phyloP scores from a whole-genome alignment of 2,888 invertebrate species.

The Drosophila barbarae region DNA sequence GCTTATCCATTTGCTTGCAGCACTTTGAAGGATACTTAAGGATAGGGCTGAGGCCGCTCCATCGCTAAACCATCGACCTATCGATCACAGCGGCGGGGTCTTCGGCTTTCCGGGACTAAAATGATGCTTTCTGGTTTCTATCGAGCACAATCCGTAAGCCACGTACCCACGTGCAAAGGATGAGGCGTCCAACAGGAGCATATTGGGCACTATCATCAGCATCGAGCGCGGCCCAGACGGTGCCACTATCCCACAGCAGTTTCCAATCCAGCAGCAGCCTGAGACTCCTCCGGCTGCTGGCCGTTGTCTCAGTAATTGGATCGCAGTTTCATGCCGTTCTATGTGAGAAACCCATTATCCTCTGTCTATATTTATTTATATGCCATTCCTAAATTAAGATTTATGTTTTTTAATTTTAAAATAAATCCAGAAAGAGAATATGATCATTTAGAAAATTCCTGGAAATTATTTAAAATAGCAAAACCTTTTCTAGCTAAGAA shows the following conservation, averaged over 20 bases:
- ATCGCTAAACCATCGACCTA: constrained; percentile 4
- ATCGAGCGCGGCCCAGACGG: constrained; percentile 47
- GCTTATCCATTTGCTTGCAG: not conserved
- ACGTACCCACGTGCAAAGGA: constrained; percentile 72
- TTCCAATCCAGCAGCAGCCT: constrained; percentile 21
- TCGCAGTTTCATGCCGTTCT: constrained; percentile 41
- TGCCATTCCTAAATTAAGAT: too few relatives aligned
- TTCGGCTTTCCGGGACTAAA: constrained; percentile 42
- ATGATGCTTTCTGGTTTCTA: constrained; percentile 62
- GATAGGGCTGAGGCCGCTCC: not conserved
- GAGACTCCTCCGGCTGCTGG: constrained; percentile 49
- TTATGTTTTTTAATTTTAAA: too few relatives aligned
- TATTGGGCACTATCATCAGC: constrained; percentile 50
- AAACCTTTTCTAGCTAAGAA: not conserved
- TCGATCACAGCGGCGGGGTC: constrained; percentile 30
- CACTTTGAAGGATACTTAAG: not conserved
- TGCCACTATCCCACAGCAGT: constrained; percentile 27
- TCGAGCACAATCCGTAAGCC: constrained; percentile 58
- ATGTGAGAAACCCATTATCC: constrained; percentile 40
- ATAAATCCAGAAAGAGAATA: too few relatives aligned
- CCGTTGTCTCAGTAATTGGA: constrained; percentile 48
- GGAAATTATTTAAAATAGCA: not conserved
- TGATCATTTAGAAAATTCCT: not conserved
- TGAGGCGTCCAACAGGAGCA: constrained; percentile 69
- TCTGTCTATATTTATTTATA: too few relatives aligned